These are phyloP conservation scores for Gephyroberyx darwinii DNA, from an alignment of 2,797 vertebrate genomes.

Conservation along the genomic window DNA sequence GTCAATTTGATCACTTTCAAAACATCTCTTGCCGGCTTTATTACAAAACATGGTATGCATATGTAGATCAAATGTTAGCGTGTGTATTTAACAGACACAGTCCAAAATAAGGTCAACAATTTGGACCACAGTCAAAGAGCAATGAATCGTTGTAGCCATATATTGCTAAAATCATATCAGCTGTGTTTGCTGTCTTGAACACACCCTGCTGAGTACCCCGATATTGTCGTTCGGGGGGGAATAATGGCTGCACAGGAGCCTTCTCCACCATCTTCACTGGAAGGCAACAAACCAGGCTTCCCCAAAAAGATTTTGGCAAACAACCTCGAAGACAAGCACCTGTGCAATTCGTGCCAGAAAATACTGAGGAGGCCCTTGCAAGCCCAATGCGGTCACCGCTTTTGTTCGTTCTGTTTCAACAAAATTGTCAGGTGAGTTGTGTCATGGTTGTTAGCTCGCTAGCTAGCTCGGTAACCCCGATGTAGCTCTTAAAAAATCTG, in stretches of 20 bases:
- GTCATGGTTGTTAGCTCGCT: slow-evolving; percentile 53
- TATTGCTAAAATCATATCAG: slow-evolving; percentile 19
- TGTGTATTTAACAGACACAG: slow-evolving; percentile 23
- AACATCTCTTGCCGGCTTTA: slow-evolving; percentile 9
- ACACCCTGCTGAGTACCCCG: slow-evolving; percentile 71
- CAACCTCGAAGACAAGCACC: slow-evolving; percentile 91
- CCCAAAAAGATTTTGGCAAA: slow-evolving; percentile 91
- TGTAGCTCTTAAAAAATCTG: slow-evolving; percentile 9
- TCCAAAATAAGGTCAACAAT: neutral
- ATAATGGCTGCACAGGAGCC: slow-evolving; percentile 92
- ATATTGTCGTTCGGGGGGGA: slow-evolving; percentile 68
- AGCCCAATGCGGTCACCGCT: slow-evolving; percentile 96
- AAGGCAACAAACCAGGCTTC: slow-evolving; percentile 92
- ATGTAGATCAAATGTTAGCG: neutral
- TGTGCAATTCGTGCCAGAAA: slow-evolving; percentile 92
- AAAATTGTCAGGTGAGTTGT: slow-evolving; percentile 90
- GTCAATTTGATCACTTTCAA: slow-evolving; percentile 40
- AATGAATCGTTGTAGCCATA: slow-evolving; percentile 41
- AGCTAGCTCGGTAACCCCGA: slow-evolving; percentile 36
- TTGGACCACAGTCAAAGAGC: slow-evolving; percentile 1
- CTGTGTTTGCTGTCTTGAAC: slow-evolving; percentile 67
- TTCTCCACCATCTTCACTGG: slow-evolving; percentile 91
- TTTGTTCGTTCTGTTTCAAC: slow-evolving; percentile 92
- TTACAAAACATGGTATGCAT: neutral
- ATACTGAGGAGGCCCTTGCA: slow-evolving; percentile 92